Evolutionary conservation across 53 echinoderm and acorn worm genomes (phyloP).

Genomic region (Stichopus horrens): DNA sequence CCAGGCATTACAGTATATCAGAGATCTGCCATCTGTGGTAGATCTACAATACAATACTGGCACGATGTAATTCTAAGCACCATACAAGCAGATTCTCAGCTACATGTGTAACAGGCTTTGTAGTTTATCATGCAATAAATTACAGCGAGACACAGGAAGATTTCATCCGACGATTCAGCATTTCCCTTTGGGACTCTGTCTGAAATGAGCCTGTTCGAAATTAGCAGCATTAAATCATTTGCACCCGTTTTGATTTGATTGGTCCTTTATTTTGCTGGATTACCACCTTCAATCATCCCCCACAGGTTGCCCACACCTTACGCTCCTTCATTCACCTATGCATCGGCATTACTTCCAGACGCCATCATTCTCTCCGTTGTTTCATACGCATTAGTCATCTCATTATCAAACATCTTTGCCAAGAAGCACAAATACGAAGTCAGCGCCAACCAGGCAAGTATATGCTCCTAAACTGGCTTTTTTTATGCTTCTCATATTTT

Average conservation of each 20-base stretch:
- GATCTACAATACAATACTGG: too few relatives aligned
- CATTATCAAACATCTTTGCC: slow-evolving; percentile 75
- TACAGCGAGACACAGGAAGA: too few relatives aligned
- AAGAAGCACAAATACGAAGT: slow-evolving; percentile 81
- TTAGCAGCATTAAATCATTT: too few relatives aligned
- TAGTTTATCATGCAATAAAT: too few relatives aligned
- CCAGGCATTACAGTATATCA: too few relatives aligned
- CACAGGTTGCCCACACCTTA: slow-evolving; percentile 60
- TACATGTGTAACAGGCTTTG: too few relatives aligned
- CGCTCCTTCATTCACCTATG: slow-evolving; percentile 52
- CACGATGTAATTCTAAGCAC: too few relatives aligned
- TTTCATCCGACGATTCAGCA: too few relatives aligned
- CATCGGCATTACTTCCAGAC: slow-evolving; percentile 56
- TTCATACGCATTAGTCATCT: slow-evolving; percentile 71
- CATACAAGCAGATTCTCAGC: too few relatives aligned
- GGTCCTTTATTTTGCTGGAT: background rate
- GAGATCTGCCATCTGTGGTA: too few relatives aligned
- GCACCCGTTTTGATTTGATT: too few relatives aligned
- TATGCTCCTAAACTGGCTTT: too few relatives aligned
- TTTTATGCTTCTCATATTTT: background rate
- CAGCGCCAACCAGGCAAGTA: slow-evolving; percentile 80
- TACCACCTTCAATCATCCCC: background rate
- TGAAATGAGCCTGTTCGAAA: background rate
- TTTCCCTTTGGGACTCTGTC: background rate
- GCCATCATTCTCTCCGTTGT: slow-evolving; percentile 84